Base-by-base conservation (phyloP, 2,797 vertebrate genomes). In the Pangasius mekongensis region DNA sequence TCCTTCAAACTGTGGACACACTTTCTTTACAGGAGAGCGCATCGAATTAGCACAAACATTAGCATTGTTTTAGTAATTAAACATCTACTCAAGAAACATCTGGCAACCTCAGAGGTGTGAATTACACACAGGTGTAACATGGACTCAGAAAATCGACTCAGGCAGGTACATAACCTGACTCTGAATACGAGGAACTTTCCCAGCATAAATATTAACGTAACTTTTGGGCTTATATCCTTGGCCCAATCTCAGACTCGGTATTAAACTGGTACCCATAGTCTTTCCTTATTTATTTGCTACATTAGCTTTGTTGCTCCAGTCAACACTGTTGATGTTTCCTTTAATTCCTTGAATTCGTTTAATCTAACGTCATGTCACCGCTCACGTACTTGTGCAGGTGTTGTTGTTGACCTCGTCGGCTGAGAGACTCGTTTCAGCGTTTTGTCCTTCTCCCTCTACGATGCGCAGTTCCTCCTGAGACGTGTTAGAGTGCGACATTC, bases 341-440 rank as follows among this genome's bases (percentile, higher is more conserved):
- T 36, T 36, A 36, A 36, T 69, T 69, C 67, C 67, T 69, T 69
- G 33, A 22, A 71, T 39, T 22, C 39, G 64, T 39, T 47, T 18
- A 3, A 47, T 77, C 60, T 16, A 47, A 11, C 22, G 0, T 74
- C 71, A 47, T 24, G 11, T 27, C 27, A 8, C 0, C 7, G 36
- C 77, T 56, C 27, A 67, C 56, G 43, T 90, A 99, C 98, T 97
- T 93, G 95, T 94, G 66, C 98, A 99, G 36, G 97, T 99, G 91
- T 99, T 99, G 94, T 99, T 99, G 96, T 99, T 99, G 90, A 99
- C 98, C 92, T 99, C 98, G 1, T 99, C 98, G 0, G 97, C 98
- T 0, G 97, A 97, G 1, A 97, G 97, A 0, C 97, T 97, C 0
- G 94, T 78, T 0, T 99, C 98, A 0, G 95, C 88, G 0, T 93